A percentile compares a stretch with the other conserved stretches of the same genome.
These are phyloP conservation scores for Danio rerio DNA, from an alignment of 2,113 vertebrate species.

Conservation along the genomic window DNA sequence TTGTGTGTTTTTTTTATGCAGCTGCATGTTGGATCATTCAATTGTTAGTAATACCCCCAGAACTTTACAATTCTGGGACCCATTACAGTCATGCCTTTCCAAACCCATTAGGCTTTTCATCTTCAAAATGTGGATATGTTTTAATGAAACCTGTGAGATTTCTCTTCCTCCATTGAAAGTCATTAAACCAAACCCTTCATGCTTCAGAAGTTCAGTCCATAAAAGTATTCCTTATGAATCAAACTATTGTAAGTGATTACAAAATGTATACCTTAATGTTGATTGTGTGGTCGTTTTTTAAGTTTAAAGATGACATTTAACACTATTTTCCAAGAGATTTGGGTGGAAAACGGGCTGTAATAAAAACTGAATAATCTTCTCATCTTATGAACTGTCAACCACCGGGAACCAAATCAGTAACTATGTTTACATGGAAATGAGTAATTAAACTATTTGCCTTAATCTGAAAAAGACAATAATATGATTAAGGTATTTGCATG, in stretches of 20 bases:
- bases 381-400: not conserved
- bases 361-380: not conserved
- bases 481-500: too few species aligned
- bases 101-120: not conserved
- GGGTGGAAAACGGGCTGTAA: not conserved
- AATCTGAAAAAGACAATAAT: too few species aligned
- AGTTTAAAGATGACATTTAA: not conserved
- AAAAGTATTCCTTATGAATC: not conserved
- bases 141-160: not conserved
- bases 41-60: not conserved
- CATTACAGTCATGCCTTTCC: too few species aligned
- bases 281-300: too few species aligned
- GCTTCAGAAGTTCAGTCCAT: not conserved
- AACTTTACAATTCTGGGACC: not conserved
- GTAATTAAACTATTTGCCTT: too few species aligned
- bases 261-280: not conserved
- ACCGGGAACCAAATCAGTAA: not conserved
- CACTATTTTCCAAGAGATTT: not conserved
- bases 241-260: not conserved
- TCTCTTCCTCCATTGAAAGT: not conserved
- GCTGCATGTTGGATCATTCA: not conserved
- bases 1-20: not conserved
- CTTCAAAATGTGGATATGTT: not conserved
- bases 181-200: not conserved
- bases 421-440: too few species aligned